Evolutionary conservation across 2,888 invertebrate species (phyloP), one percentile per base, ranked within the genome.

Genomic region (Thelaira solivaga): DNA sequence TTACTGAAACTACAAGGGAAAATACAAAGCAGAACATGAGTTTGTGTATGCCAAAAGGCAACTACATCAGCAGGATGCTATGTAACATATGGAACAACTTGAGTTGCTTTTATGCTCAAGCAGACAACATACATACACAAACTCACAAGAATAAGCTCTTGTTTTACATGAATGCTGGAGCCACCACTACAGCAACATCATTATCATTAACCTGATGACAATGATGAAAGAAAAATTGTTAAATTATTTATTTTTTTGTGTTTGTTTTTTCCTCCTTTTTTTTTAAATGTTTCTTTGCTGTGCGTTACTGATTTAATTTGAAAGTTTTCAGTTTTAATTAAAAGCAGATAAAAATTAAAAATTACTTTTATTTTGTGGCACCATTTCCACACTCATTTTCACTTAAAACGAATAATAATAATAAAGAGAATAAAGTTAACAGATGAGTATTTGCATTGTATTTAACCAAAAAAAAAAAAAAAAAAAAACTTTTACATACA

Each of bases 311-410:
- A 80, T 81, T 81, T 80, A 80, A 80, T 81, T 81, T 80, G 73
- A 76, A 81, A 81, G 80, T 80, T 80, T 85, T 85, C 85, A 85
- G 84, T 86, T 86, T 86, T 86, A 86, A 86, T 86, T 86, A 86
- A 86, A 86, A 84, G 85, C 85, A 84, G 81, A 81, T 82, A 64
- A 80, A 82, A 80, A 81, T 71, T 77, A 85, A 83, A 84, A 80
- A 75, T 75, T 39, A 74, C 67, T 67, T 74, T 61, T 61, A 61
- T 75, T 75, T 68, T 68, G 67, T 75, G 53, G 61, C 59, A 62
- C 11, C 65, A 47, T 73, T 61, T 61, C 49, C 41, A 18, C 49
- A 59, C 69, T 69, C 57, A 49, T 49, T 49, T 18, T 18, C 5
- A 36, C 18, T 31, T 45, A 8, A 76, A 49, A 57, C 18, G 45